Evolutionary conservation across 2,113 vertebrate genomes (phyloP), one percentile per base, ranked within the genome.

Genomic region (Oryzias woworae): DNA sequence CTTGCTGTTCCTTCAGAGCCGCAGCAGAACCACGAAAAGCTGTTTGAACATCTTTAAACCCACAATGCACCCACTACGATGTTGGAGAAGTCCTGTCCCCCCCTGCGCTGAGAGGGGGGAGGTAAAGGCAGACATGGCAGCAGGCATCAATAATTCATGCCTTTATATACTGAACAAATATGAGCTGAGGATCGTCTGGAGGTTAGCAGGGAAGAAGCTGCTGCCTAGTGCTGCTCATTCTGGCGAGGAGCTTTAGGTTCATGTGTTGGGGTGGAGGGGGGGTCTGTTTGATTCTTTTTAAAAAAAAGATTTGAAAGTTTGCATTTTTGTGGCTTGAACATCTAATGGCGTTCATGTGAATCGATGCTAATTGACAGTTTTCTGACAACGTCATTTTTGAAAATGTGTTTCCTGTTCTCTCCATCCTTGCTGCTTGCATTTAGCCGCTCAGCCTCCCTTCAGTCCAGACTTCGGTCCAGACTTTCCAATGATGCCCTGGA

Each of bases 131-230:
- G 76, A 78, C 62, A 71, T 47, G 66, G 71, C 69, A 42, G 71
- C 16, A 51, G 12, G 46, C 36, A 76, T 85, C 84, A 85, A 87
- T 87, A 81, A 87, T 87, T 82, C 73, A 84, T 80, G 69, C 5
- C 3, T 70, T 84, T 75, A 77, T 78, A 77, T 71, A 75, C 44
- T 80, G 77, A 83, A 81, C 82, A 85, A 86, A 82, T 74, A 81
- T 48, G 61, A 57, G 73, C 73, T 62, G 7, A 1, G 51, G 42
- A 64, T 80, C 77, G 66, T 82, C 72, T 73, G 70, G 58, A 66
- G 2, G 49, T 79, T 73, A 49, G 61, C 78, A 69, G 12, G 70
- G 64, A 77, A 54, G 77, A 26, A 47, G 41, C 58, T 70, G 64
- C 26, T 28, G 26, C 26, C 20, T 20, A 20, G 5, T 4, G 26